Conservation (phyloP, 2,888 invertebrate genomes). For the Herminia tarsipennalis region DNA sequence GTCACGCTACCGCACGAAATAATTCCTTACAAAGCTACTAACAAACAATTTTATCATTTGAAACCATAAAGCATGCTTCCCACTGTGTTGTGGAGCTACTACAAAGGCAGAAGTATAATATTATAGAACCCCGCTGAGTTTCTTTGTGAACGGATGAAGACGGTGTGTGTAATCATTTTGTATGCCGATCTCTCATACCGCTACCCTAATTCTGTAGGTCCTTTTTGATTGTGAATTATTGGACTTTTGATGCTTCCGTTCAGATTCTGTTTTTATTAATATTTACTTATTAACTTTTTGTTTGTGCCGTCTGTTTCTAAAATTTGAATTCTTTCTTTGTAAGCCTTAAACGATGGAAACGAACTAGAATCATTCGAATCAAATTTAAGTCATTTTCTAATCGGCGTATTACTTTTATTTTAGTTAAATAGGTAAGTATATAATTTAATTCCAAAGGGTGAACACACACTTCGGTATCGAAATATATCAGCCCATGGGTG, state of each 20-base stretch:
- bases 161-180: conserved; percentile 82
- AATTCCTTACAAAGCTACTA: conserved; percentile 78
- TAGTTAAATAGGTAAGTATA: no score
- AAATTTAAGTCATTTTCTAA: no score
- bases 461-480: no score
- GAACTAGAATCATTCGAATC: background rate
- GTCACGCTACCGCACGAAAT: conserved; percentile 74
- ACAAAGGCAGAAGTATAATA: conserved; percentile 84
- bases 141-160: conserved; percentile 82
- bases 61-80: conserved; percentile 84
- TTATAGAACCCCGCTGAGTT: conserved; percentile 82
- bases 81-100: conserved; percentile 77
- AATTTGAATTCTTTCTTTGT: conserved; percentile 4
- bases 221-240: conserved; percentile 83
- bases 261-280: conserved; percentile 72
- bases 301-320: conserved; percentile 27
- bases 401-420: no score
- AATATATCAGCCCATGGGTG: no score
- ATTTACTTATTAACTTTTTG: conserved; percentile 64
- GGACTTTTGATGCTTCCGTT: conserved; percentile 78
- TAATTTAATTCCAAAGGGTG: no score
- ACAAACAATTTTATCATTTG: conserved; percentile 85
- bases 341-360: background rate
- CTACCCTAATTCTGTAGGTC: conserved; percentile 81
- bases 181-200: conserved; percentile 75